Base-by-base conservation (phyloP, 2,888 invertebrate genomes). In the Protula sp. region DNA sequence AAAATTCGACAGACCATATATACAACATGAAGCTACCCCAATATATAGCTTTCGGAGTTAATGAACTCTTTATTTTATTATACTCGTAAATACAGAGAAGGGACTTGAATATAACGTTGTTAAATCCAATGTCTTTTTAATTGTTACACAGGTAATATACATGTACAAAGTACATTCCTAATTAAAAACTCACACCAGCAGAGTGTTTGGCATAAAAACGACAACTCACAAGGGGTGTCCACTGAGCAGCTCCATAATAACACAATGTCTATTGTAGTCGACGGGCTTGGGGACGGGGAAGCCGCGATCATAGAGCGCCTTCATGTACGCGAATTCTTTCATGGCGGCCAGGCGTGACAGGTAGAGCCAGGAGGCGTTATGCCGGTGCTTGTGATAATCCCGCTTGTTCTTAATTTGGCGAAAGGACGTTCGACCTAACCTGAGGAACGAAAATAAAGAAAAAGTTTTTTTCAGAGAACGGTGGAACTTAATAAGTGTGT, bases 241-340 rank as follows among this genome's bases (percentile, higher is more conserved):
- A 71, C 70, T 71, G 3, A 81, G 87, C 2, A 97, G 84, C 68
- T 95, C 91, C 99, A 99, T 99, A 1, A 98, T 86, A 60, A 99
- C 90, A 75, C 95, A 94, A 81, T 99, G 98, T 30, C 87, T 69
- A 81, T 95, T 99, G 71, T 89, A 91, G 81, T 95, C 97, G 9
- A 95, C 86, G 0, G 99, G 97, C 74, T 89, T 88, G 0, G 99
- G 99, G 0, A 99, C 93, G 0, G 97, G 94, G 79, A 99, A 97
- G 14, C 87, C 89, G 67, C 93, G 84, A 2, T 93, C 90, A 71
- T 92, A 85, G 29, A 99, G 82, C 0, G 94, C 95, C 80, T 91
- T 92, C 93, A 99, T 92, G 78, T 94, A 99, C 0, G 95, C 93
- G 83, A 90, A 99, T 83, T 99, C 99, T 67, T 95, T 92, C 1